Percentiles rank a stretch among this genome's conserved stretches.
Conservation (phyloP, 2,888 invertebrate genomes). For the Clusia tigrina region DNA sequence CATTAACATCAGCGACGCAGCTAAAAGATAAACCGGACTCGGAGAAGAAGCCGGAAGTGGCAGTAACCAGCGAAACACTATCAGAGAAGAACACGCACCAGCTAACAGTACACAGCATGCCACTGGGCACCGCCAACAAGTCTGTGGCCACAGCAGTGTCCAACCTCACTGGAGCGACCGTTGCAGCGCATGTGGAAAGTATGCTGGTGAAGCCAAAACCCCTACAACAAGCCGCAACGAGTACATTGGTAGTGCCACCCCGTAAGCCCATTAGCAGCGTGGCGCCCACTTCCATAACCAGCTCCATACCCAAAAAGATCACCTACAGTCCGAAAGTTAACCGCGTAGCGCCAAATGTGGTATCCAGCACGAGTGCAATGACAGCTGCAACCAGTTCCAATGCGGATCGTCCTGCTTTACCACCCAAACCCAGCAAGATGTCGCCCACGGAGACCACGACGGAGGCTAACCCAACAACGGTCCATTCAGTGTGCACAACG, state of each 20-base stretch:
- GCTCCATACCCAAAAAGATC: slow-evolving; percentile 61
- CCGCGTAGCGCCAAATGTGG: slow-evolving; percentile 64
- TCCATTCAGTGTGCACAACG: slow-evolving; percentile 13
- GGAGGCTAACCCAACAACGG: slow-evolving; percentile 58
- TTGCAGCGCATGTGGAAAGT: background rate
- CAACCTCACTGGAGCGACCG: slow-evolving; percentile 34
- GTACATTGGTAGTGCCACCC: slow-evolving; percentile 63
- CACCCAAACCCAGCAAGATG: slow-evolving; percentile 79
- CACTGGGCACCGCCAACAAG: slow-evolving; percentile 64
- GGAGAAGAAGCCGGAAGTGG: slow-evolving; percentile 48
- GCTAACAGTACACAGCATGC: slow-evolving; percentile 69
- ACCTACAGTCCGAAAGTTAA: slow-evolving; percentile 65
- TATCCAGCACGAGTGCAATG: slow-evolving; percentile 38
- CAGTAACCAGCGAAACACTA: slow-evolving; percentile 56
- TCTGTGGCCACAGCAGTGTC: slow-evolving; percentile 59
- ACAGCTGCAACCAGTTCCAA: slow-evolving; percentile 31
- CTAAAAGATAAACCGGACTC: slow-evolving; percentile 25
- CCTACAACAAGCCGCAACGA: slow-evolving; percentile 55
- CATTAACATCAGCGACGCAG: slow-evolving; percentile 21
- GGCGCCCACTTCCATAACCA: slow-evolving; percentile 76
- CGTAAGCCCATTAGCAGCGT: slow-evolving; percentile 89
- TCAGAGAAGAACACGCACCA: slow-evolving; percentile 62
- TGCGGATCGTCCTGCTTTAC: slow-evolving; percentile 75
- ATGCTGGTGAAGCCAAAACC: background rate
- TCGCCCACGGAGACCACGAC: slow-evolving; percentile 56